A percentile compares a stretch with the other conserved stretches of the same genome.
Evolutionary conservation across 2,113 vertebrate genomes (phyloP).

Genomic region (Chitala chitala): DNA sequence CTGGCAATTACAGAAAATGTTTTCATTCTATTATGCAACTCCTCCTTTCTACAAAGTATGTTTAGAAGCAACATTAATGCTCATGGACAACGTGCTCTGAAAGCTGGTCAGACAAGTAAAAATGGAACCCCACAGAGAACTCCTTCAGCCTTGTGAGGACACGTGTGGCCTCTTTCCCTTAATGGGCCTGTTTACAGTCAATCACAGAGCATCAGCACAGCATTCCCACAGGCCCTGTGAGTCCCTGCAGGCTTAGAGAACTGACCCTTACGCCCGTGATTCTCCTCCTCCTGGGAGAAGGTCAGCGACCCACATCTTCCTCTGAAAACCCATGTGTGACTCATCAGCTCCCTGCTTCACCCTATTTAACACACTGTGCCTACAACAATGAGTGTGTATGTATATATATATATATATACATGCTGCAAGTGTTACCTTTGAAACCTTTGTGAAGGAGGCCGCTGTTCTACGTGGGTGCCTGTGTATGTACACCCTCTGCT

Average conservation of each 20-base stretch:
- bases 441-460: no score
- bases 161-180: not conserved
- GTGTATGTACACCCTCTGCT: not conserved
- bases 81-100: no score
- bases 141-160: no score
- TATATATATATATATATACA: no score
- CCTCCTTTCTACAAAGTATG: no score
- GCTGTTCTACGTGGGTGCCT: no score
- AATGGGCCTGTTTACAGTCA: conserved; percentile 6
- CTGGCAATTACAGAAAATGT: no score
- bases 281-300: not conserved
- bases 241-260: not conserved
- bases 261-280: conserved; percentile 5
- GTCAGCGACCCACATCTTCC: conserved; percentile 14
- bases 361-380: not conserved
- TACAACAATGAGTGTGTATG: conserved; percentile 2
- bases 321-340: not conserved
- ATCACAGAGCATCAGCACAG: not conserved
- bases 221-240: not conserved
- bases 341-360: not conserved
- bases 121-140: not conserved
- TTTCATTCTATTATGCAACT: no score
- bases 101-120: no score
- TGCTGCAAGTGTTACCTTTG: no score
- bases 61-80: no score